Evolutionary conservation across 1,140 invertebrate species (phyloP).

Genomic region (Pseudomyrmex pallidus): DNA sequence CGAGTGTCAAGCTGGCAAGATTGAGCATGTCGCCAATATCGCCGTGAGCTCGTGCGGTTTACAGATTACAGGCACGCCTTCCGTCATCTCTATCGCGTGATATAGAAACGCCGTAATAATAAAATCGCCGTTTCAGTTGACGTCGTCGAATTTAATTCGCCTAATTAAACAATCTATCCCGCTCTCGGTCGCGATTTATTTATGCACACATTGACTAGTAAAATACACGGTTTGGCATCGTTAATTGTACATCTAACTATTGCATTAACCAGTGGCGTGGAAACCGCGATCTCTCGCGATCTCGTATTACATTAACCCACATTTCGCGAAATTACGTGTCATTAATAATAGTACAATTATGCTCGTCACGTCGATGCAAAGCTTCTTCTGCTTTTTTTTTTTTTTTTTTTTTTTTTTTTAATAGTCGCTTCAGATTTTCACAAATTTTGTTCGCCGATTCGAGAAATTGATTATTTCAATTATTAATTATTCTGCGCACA

Average conservation of each 20-base stretch:
- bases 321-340: background rate
- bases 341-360: background rate
- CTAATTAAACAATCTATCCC: conserved; percentile 59
- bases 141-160: conserved; percentile 42
- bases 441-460: background rate
- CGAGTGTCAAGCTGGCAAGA: conserved; percentile 20
- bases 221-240: conserved; percentile 71
- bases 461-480: background rate
- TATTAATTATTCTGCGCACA: background rate
- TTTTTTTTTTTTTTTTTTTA: no score
- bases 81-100: conserved; percentile 44
- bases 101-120: conserved; percentile 39
- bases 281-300: background rate
- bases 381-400: background rate
- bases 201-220: conserved; percentile 68
- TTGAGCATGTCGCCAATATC: conserved; percentile 38
- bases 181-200: conserved; percentile 35
- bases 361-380: background rate
- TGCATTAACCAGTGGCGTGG: conserved; percentile 49
- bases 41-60: conserved; percentile 5
- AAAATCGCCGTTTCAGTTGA: background rate
- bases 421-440: no score
- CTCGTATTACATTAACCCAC: background rate
- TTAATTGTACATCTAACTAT: conserved; percentile 64
- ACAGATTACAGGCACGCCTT: conserved; percentile 51